Conservation (phyloP, 2,797 vertebrate species). For the Paguma larvata region DNA sequence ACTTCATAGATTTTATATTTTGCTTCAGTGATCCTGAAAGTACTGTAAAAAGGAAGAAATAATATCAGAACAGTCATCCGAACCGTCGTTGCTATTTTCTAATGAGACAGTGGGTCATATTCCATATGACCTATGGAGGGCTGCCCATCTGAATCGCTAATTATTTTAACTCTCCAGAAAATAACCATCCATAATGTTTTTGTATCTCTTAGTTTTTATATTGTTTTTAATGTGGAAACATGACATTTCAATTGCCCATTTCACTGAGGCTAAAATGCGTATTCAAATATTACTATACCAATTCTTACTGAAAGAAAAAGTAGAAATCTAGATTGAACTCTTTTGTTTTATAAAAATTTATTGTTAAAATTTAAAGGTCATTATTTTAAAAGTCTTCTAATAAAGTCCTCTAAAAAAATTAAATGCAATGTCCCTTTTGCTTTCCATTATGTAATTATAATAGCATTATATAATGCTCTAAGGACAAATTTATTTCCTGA, state of each 20-base stretch:
- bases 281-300: background rate
- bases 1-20: slow-evolving; percentile 11
- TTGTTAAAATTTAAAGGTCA: slow-evolving; percentile 2
- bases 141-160: background rate
- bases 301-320: slow-evolving; percentile 39
- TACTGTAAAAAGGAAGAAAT: background rate
- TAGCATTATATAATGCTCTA: background rate
- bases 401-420: background rate
- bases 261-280: background rate
- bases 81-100: background rate
- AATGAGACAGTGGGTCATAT: background rate
- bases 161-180: background rate
- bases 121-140: background rate
- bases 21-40: slow-evolving; percentile 19
- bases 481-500: background rate
- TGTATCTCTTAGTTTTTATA: background rate
- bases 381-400: slow-evolving; percentile 40
- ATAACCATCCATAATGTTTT: background rate
- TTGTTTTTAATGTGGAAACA: slow-evolving; percentile 11
- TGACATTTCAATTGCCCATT: slow-evolving; percentile 32
- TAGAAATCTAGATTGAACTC: slow-evolving; percentile 47
- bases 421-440: background rate
- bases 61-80: background rate
- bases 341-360: slow-evolving; percentile 45
- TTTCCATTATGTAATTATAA: background rate